These are phyloP conservation scores for Ophioninae sp. DNA, from an alignment of 2,888 invertebrate species.

Conservation along the genomic window DNA sequence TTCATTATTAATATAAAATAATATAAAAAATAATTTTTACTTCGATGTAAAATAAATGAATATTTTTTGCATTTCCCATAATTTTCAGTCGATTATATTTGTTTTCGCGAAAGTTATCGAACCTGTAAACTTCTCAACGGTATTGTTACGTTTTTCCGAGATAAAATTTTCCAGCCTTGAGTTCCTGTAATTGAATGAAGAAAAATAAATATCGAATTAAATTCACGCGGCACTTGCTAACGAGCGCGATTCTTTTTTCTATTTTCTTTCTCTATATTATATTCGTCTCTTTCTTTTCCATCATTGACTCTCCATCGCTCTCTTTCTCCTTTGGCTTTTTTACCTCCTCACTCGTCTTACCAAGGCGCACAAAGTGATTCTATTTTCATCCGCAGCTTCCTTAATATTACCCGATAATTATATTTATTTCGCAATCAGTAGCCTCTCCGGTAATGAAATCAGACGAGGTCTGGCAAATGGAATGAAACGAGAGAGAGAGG, in stretches of 20 bases:
- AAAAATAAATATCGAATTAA: not conserved
- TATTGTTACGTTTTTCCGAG: too few species aligned
- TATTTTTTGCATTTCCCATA: too few species aligned
- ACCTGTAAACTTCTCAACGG: too few species aligned
- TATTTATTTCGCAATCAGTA: conserved; percentile 62
- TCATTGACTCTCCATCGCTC: conserved; percentile 11
- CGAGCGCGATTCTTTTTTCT: not conserved
- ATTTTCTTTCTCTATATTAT: not conserved
- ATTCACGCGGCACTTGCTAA: conserved; percentile 17
- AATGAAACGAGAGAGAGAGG: conserved; percentile 29
- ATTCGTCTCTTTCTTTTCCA: not conserved
- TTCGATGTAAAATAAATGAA: too few species aligned
- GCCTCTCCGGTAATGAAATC: conserved; percentile 42
- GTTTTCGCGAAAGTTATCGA: too few species aligned
- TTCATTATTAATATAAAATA: too few species aligned
- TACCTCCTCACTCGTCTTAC: conserved; percentile 34
- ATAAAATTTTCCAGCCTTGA: too few species aligned
- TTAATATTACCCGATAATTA: conserved; percentile 62
- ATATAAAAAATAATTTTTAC: too few species aligned
- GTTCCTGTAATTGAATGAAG: conserved; percentile 31
- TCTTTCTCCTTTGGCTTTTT: conserved; percentile 32
- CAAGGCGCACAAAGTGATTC: conserved; percentile 35
- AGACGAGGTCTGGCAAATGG: conserved; percentile 21
- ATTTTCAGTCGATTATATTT: too few species aligned
- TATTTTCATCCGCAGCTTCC: conserved; percentile 34